Conservation (phyloP, 2,113 vertebrate species). For the Vulpes lagopus region DNA sequence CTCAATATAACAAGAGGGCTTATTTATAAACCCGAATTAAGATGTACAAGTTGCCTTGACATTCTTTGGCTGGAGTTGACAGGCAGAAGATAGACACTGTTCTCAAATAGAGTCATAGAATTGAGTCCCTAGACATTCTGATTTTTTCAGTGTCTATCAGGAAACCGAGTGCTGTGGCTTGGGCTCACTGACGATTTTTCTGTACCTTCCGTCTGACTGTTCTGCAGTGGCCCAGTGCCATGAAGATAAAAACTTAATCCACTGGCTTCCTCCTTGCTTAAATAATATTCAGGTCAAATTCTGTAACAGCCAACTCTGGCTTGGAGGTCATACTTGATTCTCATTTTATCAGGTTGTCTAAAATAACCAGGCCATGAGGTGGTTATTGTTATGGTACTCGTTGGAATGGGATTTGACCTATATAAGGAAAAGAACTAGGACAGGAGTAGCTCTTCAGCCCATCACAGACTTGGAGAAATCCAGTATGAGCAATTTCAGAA, state of each 20-base stretch:
- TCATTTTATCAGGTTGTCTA: conserved; percentile 67
- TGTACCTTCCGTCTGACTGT: conserved; percentile 2
- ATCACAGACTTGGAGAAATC: conserved; percentile 60
- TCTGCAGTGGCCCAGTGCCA: neutral
- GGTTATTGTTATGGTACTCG: conserved; percentile 71
- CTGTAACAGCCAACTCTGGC: conserved; percentile 31
- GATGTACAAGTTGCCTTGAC: neutral
- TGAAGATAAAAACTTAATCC: conserved; percentile 45
- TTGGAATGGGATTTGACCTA: conserved; percentile 75
- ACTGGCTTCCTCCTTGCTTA: conserved; percentile 1
- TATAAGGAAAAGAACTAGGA: conserved; percentile 66
- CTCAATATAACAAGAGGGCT: neutral
- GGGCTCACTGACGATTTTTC: conserved; percentile 22
- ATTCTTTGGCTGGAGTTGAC: neutral
- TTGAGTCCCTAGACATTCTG: neutral
- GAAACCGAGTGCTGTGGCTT: neutral
- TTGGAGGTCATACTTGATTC: conserved; percentile 55
- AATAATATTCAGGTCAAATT: conserved; percentile 73
- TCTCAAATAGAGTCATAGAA: neutral
- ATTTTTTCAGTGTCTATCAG: neutral
- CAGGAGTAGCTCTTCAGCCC: conserved; percentile 70
- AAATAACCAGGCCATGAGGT: conserved; percentile 73
- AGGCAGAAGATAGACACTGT: neutral
- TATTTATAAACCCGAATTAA: neutral
- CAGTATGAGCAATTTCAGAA: conserved; percentile 44